A percentile compares a stretch with the other conserved stretches of the same genome.
These are phyloP conservation scores for Cotesia vestalis DNA, from an alignment of 1,140 invertebrate genomes.

Conservation along the genomic window DNA sequence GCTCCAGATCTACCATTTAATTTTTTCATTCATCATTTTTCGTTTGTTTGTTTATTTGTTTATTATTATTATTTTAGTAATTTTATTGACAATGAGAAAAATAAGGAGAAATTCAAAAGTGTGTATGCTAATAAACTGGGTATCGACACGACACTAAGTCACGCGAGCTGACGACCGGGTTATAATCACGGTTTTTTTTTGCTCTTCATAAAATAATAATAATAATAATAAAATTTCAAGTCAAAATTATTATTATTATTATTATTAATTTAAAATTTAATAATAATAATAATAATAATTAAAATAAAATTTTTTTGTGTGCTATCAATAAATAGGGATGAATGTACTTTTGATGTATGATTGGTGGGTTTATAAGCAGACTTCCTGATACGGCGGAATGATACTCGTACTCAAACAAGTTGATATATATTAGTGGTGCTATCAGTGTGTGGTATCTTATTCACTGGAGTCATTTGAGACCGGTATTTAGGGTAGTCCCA, in stretches of 20 bases:
- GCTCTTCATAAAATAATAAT: not conserved
- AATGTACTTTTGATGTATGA: not conserved
- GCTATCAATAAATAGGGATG: not conserved
- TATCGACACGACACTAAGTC: constrained; percentile 33
- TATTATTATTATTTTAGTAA: not conserved
- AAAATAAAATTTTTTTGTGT: not conserved
- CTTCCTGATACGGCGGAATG: not conserved
- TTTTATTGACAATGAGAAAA: constrained; percentile 14
- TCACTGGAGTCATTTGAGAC: constrained; percentile 21
- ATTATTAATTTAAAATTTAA: no score
- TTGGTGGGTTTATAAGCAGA: not conserved
- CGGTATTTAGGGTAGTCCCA: constrained; percentile 34
- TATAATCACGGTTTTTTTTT: not conserved
- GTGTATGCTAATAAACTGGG: constrained; percentile 31
- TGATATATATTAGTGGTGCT: constrained; percentile 14
- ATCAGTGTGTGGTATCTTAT: constrained; percentile 30
- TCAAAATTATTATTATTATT: no score
- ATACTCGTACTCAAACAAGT: not conserved
- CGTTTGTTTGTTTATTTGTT: not conserved
- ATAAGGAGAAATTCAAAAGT: constrained; percentile 8
- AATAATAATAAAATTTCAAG: no score
- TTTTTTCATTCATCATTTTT: not conserved
- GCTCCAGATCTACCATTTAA: not conserved
- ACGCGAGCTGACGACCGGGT: constrained; percentile 2
- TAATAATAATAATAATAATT: not conserved